A percentile compares a stretch with the other conserved stretches of the same genome.
phyloP scores from a whole-genome alignment of 2,888 invertebrate genomes.

The Sphinx pinastri region DNA sequence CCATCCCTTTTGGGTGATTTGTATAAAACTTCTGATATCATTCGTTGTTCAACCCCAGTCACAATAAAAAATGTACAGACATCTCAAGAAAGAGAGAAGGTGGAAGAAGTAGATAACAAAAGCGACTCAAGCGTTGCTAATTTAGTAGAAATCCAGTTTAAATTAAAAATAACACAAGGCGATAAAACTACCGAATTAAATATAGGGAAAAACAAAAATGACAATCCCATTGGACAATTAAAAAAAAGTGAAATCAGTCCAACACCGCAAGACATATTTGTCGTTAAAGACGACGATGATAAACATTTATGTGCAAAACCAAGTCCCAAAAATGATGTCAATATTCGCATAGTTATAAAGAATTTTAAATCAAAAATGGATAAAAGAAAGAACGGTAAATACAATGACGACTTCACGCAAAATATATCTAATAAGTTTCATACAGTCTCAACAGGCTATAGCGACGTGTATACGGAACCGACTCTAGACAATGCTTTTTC shows the following conservation, averaged over 20 bases:
- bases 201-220: slow-evolving; percentile 47
- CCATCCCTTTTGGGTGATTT: slow-evolving; percentile 49
- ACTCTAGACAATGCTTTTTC: slow-evolving; percentile 51
- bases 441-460: slow-evolving; percentile 65
- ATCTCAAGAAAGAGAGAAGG: slow-evolving; percentile 37
- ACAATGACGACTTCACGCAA: slow-evolving; percentile 51
- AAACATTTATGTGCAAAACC: slow-evolving; percentile 38
- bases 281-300: slow-evolving; percentile 48
- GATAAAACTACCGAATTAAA: slow-evolving; percentile 59
- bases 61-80: slow-evolving; percentile 37
- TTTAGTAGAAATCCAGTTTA: slow-evolving; percentile 67
- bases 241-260: slow-evolving; percentile 35
- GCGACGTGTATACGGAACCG: slow-evolving; percentile 43
- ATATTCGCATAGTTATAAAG: slow-evolving; percentile 66
- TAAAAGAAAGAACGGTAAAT: slow-evolving; percentile 36
- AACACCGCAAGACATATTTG: slow-evolving; percentile 50
- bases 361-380: slow-evolving; percentile 52
- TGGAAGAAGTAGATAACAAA: slow-evolving; percentile 39
- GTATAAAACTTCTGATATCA: slow-evolving; percentile 54
- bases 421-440: slow-evolving; percentile 64
- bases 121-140: slow-evolving; percentile 56
- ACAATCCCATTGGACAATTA: slow-evolving; percentile 32
- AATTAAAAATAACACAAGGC: slow-evolving; percentile 59
- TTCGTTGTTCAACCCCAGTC: slow-evolving; percentile 50
- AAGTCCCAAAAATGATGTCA: slow-evolving; percentile 61